Percentiles rank a stretch among this genome's conserved stretches.
Evolutionary conservation across 2,888 invertebrate genomes (phyloP).

Genomic region (Pheosia tremula): DNA sequence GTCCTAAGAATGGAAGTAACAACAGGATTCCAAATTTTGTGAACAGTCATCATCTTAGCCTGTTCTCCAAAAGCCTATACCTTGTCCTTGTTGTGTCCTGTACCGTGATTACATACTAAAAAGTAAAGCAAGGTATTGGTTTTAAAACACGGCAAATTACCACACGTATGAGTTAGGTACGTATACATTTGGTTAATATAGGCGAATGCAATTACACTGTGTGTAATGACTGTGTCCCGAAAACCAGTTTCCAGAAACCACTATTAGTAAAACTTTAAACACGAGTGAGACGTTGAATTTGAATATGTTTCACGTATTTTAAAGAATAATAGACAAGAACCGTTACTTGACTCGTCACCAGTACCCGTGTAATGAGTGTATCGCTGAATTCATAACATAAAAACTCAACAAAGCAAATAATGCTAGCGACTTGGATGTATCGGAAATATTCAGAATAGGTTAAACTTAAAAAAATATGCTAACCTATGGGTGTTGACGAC

Average conservation of each 20-base stretch:
- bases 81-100: too few relatives aligned
- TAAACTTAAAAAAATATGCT: background rate
- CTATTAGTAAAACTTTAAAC: slow-evolving; percentile 35
- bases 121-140: background rate
- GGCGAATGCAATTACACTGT: background rate
- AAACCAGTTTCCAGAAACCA: slow-evolving; percentile 41
- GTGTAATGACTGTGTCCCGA: slow-evolving; percentile 16
- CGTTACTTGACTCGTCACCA: slow-evolving; percentile 43
- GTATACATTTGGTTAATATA: background rate
- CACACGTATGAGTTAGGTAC: background rate
- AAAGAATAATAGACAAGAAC: slow-evolving; percentile 45
- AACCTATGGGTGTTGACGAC: too few relatives aligned
- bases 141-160: background rate
- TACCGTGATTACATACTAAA: background rate
- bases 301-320: slow-evolving; percentile 45
- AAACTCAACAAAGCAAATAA: slow-evolving; percentile 37
- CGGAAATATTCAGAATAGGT: slow-evolving; percentile 27
- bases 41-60: too few relatives aligned
- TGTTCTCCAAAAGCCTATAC: too few relatives aligned
- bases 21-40: too few relatives aligned
- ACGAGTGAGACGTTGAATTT: slow-evolving; percentile 38
- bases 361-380: slow-evolving; percentile 41
- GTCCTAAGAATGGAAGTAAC: background rate
- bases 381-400: slow-evolving; percentile 35
- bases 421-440: slow-evolving; percentile 15